Base-by-base conservation (phyloP, 2,797 vertebrate genomes). In the Enteromius anoplus region DNA sequence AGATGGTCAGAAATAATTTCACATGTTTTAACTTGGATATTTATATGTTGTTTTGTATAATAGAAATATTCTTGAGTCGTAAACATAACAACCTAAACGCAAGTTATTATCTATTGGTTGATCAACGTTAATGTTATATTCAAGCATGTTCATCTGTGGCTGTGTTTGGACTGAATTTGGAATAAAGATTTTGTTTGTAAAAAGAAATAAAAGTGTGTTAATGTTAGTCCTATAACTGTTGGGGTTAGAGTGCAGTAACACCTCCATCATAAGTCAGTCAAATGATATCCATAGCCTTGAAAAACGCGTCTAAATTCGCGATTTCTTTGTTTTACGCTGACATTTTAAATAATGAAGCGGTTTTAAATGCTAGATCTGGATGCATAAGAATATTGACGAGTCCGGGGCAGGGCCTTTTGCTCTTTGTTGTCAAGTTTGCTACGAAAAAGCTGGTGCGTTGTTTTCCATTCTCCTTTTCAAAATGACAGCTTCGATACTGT, bases 381-480 rank as follows among this genome's bases (percentile, higher is more conserved):
- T 55, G 19, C 0, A 40, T 40, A 40, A 40, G 19, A 68, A 60
- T 75, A 15, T 53, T 2, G 3, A 55, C 23, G 2, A 75, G 34
- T 40, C 12, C 11, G 47, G n/a, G 34, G 40, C 8, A 17, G 47
- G n/a, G 23, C 10, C 2, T n/a, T 34, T 53, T 53, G 29, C 29
- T 34, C 49, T 73, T 73, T 73, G 29, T 73, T 73, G 29, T 53
- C 17, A 37, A 29, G 69, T 53, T n/a, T 53, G 2, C 72, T 21
- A 58, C 1, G 6, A 8, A 9, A 40, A 26, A 11, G 51, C 1
- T 53, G 7, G 10, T 65, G 60, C 60, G 49, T 65, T 11, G 8
- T 65, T 64, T 65, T n/a, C 19, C 0, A 23, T 51, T 45, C 29
- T 11, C n/a, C 4, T 19, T 79, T 66, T 26, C 8, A 53, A 26